phyloP scores from a whole-genome alignment of 1,140 invertebrate genomes.

The Nasonia longicornis region DNA sequence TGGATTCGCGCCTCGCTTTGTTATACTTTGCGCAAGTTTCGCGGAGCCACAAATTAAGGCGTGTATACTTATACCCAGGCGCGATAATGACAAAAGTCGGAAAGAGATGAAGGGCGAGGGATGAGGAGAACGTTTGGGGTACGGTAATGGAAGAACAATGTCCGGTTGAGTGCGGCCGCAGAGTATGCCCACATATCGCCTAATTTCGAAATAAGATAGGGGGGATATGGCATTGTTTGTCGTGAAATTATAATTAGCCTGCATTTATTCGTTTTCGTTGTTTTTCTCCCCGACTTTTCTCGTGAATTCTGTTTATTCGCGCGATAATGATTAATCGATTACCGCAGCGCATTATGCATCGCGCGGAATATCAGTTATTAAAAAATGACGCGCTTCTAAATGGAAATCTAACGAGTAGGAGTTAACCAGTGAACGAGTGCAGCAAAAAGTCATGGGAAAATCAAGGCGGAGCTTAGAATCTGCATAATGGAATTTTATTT shows the following conservation, averaged over 20 bases:
- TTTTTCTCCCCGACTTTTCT: not conserved
- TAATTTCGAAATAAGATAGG: constrained; percentile 38
- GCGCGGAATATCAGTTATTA: too few species aligned
- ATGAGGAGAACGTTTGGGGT: constrained; percentile 25
- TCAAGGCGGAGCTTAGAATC: not conserved
- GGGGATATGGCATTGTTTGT: not conserved
- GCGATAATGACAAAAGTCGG: constrained; percentile 24
- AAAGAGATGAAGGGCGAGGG: not conserved
- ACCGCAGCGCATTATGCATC: too few species aligned
- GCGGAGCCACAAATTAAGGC: not conserved
- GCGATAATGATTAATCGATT: not conserved
- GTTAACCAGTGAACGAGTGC: too few species aligned
- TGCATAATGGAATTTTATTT: constrained; percentile 26
- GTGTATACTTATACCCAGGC: not conserved
- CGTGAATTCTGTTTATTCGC: not conserved
- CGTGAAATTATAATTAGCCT: constrained; percentile 9
- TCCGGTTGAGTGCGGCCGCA: constrained; percentile 43
- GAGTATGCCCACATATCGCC: constrained; percentile 19
- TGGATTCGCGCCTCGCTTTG: constrained; percentile 41
- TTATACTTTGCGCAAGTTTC: not conserved
- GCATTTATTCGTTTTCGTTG: constrained; percentile 4
- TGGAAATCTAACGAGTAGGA: not conserved
- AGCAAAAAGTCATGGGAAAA: not conserved
- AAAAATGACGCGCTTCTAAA: not conserved
- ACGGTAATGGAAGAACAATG: constrained; percentile 56